These are phyloP conservation scores for Drosophila ezoana DNA, from an alignment of 2,888 invertebrate species.

Conservation along the genomic window DNA sequence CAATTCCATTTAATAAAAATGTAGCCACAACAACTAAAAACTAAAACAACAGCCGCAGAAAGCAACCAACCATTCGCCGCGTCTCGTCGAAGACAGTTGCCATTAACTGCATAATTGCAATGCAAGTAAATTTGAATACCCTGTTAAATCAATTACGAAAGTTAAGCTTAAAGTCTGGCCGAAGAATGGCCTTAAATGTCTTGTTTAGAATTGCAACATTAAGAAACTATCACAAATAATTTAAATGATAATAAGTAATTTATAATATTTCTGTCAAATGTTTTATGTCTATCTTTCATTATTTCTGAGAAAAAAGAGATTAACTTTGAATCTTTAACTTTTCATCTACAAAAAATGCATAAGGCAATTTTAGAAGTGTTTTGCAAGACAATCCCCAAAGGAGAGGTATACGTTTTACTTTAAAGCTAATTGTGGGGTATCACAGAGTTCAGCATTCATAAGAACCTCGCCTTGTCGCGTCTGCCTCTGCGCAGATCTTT, in stretches of 20 bases:
- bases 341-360: too few species aligned
- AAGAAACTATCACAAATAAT: too few species aligned
- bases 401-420: neutral
- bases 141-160: neutral
- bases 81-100: conserved; percentile 13
- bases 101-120: conserved; percentile 62
- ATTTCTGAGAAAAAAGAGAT: too few species aligned
- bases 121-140: conserved; percentile 5
- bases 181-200: too few species aligned
- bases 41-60: conserved; percentile 33
- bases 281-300: too few species aligned
- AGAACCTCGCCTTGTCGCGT: neutral
- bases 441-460: neutral
- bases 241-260: too few species aligned
- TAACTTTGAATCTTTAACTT: too few species aligned
- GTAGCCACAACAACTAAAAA: conserved; percentile 53
- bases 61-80: conserved; percentile 24
- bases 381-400: too few species aligned
- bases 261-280: too few species aligned
- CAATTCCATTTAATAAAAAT: conserved; percentile 82
- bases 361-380: too few species aligned
- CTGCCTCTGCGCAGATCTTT: conserved; percentile 7
- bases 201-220: too few species aligned
- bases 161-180: neutral
- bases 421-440: conserved; percentile 12